Evolutionary conservation across 2,797 vertebrate genomes (phyloP), one percentile per base, ranked within the genome.

Genomic region (Acrossocheilus fasciatus): DNA sequence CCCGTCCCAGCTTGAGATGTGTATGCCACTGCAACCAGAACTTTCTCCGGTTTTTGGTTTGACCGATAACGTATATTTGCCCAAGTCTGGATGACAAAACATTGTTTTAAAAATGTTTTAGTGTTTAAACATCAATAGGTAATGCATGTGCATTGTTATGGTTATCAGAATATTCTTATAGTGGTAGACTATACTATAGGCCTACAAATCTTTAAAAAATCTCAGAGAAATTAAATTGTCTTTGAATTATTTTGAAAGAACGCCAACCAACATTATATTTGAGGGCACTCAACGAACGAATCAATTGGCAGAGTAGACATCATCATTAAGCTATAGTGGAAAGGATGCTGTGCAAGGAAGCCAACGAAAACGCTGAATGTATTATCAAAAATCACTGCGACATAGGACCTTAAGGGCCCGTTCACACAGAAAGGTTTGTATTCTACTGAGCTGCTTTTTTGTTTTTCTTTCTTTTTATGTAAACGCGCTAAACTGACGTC

Each of bases 1-100:
- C 23, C 77, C 59, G 6, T 86, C 85, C 50, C 59, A 77, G 59
- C 39, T 30, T 64, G 47, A 75, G 79, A 68, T 36, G 66, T 89
- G 39, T n/a, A 41, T 20, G 39, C 39, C 74, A 86, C 47, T 52
- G 47, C 69, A 57, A 69, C 87, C 84, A 86, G 54, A 86, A 85
- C 72, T 59, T 88, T 30, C 45, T 69, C 36, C 23, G 5, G 20
- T 39, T 50, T n/a, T 52, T 50, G 20, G 3, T 52, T 81, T n/a
- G 10, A 26, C 20, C 50, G 12, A n/a, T 41, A 54, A 54, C 6
- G 14, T 34, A 66, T 66, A 18, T 9, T 36, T 8, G 30, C 26
- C 2, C 6, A 34, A 34, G 62, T 68, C 30, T 36, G 15, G 1
- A 68, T 68, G 66, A 9, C 17, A 57, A 77, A 77, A 14, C 75